Evolutionary conservation across 2,888 invertebrate genomes (phyloP).

Genomic region (Leucania comma): DNA sequence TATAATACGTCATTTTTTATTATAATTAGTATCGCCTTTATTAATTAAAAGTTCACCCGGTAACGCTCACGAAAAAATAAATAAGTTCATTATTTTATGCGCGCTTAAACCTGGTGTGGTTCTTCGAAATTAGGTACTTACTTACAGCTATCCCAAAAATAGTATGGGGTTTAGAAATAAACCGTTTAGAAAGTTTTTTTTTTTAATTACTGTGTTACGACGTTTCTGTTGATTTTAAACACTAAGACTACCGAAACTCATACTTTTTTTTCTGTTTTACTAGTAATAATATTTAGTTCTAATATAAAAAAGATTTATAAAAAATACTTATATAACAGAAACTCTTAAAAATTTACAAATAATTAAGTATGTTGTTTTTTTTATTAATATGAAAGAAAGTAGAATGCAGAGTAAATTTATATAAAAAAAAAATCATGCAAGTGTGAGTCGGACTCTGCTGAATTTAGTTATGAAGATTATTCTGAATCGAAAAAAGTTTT

Average conservation of each 20-base stretch:
- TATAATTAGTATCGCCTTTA: slow-evolving; percentile 82
- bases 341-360: no score
- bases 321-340: no score
- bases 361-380: no score
- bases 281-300: neutral
- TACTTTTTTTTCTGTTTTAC: neutral
- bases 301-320: no score
- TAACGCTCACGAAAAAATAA: slow-evolving; percentile 53
- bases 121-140: neutral
- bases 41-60: slow-evolving; percentile 79
- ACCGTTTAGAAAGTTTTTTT: no score
- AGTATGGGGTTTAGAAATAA: neutral
- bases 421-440: neutral
- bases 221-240: neutral
- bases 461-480: no score
- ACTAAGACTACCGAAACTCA: neutral
- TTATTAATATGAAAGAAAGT: neutral
- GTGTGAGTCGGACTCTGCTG: no score
- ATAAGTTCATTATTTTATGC: slow-evolving; percentile 50
- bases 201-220: no score
- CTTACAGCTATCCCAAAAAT: neutral
- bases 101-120: slow-evolving; percentile 12
- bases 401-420: neutral
- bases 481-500: no score
- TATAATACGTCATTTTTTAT: slow-evolving; percentile 81